These are phyloP conservation scores for Nycteola revayana DNA, from an alignment of 2,888 invertebrate species.

Conservation along the genomic window DNA sequence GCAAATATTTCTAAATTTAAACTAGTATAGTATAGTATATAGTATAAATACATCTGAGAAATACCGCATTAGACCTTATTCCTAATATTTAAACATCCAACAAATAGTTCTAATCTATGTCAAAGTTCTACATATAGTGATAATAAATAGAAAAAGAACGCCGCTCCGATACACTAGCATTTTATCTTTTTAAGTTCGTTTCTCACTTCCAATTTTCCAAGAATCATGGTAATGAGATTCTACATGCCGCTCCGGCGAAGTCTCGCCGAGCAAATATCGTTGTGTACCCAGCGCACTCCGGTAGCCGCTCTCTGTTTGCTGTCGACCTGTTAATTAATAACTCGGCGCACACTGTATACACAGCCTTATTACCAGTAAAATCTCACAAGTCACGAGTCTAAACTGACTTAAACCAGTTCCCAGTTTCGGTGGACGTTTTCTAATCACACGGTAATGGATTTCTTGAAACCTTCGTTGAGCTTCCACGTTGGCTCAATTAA, in stretches of 20 bases:
- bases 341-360: slow-evolving; percentile 75
- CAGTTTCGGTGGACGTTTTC: slow-evolving; percentile 59
- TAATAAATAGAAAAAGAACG: slow-evolving; percentile 45
- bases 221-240: slow-evolving; percentile 77
- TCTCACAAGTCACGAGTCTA: slow-evolving; percentile 79
- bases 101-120: slow-evolving; percentile 15
- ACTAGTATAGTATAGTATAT: too few species aligned
- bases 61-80: too few species aligned
- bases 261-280: slow-evolving; percentile 64
- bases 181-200: slow-evolving; percentile 70
- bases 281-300: slow-evolving; percentile 75
- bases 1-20: too few species aligned
- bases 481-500: slow-evolving; percentile 24
- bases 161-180: slow-evolving; percentile 44
- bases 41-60: too few species aligned
- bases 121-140: slow-evolving; percentile 28
- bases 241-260: slow-evolving; percentile 64
- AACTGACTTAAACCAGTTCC: slow-evolving; percentile 65
- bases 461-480: slow-evolving; percentile 19
- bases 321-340: slow-evolving; percentile 82
- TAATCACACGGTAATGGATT: slow-evolving; percentile 64
- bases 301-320: slow-evolving; percentile 79
- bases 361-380: slow-evolving; percentile 81
- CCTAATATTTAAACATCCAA: slow-evolving; percentile 16
- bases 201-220: slow-evolving; percentile 77